Evolutionary conservation across 2,797 vertebrate genomes (phyloP), one percentile per base, ranked within the genome.

Genomic region (Darevskia mixta): DNA sequence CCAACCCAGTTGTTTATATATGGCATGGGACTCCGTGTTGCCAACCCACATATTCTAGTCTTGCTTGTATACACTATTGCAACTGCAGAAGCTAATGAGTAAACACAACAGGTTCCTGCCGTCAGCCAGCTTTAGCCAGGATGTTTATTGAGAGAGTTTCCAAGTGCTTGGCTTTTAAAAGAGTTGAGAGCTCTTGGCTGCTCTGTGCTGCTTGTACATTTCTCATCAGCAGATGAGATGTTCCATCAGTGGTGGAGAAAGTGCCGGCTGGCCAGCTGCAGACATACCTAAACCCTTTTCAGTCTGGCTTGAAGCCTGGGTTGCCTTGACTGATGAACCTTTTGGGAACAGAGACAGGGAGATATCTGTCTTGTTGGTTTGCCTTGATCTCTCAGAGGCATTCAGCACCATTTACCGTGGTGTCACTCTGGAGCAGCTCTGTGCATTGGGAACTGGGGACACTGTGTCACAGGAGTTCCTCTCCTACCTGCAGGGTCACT

Each of bases 101-200:
- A 82, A 76, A 82, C 79, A 67, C 55, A 89, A 18, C 71, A 85
- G 38, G 43, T 80, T 84, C 58, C 41, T 73, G 23, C 15, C 35
- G 13, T 35, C 13, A 85, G 35, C 41, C 32, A 81, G 55, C 38
- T 76, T 80, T 27, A 38, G 79, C 69, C 79, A 75, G 38, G 71
- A 61, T 64, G 78, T 61, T 80, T 87, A 64, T 13, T 43, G 10
- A 17, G 35, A 23, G 45, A 6, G 17, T n/a, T 86, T 87, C n/a
- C 17, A 76, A 43, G 20, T 27, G 43, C 25, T 49, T 75, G 29
- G 45, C 69, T 69, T 86, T 76, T 84, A 85, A 67, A 79, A 61
- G 27, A 77, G 20, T 55, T 25, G 27, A 85, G 17, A 58, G 32
- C 6, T 73, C 18, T 66, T 76, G 45, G 41, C 61, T 43, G 25